These are phyloP conservation scores for Lytechinus variegatus DNA, from an alignment of 35 echinoderm and acorn worm genomes.

Conservation along the genomic window DNA sequence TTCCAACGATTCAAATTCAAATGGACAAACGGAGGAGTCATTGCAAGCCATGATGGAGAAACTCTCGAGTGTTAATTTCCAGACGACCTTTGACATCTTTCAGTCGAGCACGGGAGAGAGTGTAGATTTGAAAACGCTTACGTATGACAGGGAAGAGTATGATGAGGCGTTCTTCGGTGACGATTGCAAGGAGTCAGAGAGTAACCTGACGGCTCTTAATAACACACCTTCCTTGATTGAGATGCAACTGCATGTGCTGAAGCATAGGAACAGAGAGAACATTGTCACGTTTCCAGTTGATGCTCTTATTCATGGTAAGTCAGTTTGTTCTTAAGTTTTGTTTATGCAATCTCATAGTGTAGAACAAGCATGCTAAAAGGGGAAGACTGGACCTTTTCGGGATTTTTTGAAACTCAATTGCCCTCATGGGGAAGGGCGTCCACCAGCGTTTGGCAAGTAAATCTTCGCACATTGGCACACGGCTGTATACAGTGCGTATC, in stretches of 20 bases:
- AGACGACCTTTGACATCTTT: constrained; percentile 75
- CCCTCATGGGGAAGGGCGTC: no score
- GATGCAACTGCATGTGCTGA: constrained; percentile 73
- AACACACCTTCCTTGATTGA: constrained; percentile 80
- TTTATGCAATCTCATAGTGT: no score
- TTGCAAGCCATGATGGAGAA: constrained; percentile 58
- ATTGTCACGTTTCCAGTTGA: constrained; percentile 61
- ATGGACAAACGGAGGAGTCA: background rate
- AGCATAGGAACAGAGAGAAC: constrained; percentile 69
- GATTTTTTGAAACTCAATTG: no score
- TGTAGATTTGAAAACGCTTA: constrained; percentile 79
- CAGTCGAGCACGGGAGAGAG: constrained; percentile 71
- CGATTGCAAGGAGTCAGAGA: background rate
- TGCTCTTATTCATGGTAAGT: constrained; percentile 79
- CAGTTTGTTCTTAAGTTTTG: background rate
- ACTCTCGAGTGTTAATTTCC: constrained; percentile 60
- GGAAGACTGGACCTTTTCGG: no score
- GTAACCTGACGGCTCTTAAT: constrained; percentile 53
- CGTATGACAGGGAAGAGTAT: constrained; percentile 91
- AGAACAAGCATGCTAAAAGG: no score
- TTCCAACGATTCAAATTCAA: background rate
- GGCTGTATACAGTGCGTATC: no score
- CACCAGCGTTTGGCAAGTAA: no score
- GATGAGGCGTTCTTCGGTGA: constrained; percentile 80
- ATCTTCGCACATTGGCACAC: no score